These are phyloP conservation scores for Ranitomeya variabilis DNA, from an alignment of 2,113 vertebrate genomes.

Conservation along the genomic window DNA sequence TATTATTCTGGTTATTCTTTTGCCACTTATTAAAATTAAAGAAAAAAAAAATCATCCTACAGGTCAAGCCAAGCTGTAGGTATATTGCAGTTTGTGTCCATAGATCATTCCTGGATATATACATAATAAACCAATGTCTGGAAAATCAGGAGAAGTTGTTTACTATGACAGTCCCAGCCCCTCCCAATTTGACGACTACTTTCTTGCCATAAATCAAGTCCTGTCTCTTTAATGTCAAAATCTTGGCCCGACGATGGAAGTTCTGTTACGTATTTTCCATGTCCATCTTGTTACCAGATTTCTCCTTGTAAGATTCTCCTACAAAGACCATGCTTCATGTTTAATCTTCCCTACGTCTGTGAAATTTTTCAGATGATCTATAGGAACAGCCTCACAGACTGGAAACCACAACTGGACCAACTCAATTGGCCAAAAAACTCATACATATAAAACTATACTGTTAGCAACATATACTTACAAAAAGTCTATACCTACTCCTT, in stretches of 20 bases:
- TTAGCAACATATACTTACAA: not conserved
- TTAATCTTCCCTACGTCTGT: not conserved
- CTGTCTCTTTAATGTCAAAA: constrained; percentile 54
- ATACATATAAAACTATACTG: not conserved
- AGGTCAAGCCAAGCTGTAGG: not conserved
- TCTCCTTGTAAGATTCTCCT: not conserved
- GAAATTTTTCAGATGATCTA: not conserved
- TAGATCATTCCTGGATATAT: not conserved
- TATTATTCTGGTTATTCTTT: not conserved
- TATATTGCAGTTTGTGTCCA: not conserved
- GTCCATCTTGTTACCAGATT: constrained; percentile 24
- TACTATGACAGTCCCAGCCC: constrained; percentile 36
- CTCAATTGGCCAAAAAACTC: not conserved
- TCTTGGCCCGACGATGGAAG: constrained; percentile 22
- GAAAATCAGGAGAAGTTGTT: constrained; percentile 36
- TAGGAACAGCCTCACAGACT: not conserved
- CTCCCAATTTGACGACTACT: constrained; percentile 19
- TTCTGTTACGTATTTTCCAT: constrained; percentile 45
- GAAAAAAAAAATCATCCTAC: not conserved
- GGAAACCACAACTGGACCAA: not conserved
- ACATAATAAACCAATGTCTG: not conserved
- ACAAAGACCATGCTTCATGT: not conserved
- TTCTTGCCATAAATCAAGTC: constrained; percentile 46
- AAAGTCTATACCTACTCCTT: not conserved
- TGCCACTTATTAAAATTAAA: not conserved